Percentiles rank a stretch among this genome's conserved stretches.
Evolutionary conservation across 2,113 vertebrate species (phyloP).

Genomic region (Pteropus alecto): DNA sequence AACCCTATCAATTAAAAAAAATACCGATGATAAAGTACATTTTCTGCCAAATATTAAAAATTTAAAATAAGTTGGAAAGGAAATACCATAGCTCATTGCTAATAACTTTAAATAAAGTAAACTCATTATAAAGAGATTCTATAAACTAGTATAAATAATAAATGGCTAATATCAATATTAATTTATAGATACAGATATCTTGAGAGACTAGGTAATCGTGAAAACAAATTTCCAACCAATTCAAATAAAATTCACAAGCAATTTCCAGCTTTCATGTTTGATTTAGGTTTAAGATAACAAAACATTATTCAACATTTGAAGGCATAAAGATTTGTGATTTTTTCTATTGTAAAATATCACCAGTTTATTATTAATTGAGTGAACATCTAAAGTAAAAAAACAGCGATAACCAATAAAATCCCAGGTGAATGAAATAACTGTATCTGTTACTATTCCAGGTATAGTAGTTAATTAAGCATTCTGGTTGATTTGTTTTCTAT

Average conservation of each 20-base stretch:
- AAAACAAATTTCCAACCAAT: conserved; percentile 35
- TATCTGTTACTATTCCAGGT: not conserved
- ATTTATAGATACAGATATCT: not conserved
- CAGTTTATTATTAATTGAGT: not conserved
- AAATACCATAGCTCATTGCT: not conserved
- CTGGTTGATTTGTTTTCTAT: not conserved
- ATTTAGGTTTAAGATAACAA: not conserved
- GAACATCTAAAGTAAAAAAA: not conserved
- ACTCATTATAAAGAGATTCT: not conserved
- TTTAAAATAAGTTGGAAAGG: not conserved
- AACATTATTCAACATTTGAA: not conserved
- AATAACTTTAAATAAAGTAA: not conserved
- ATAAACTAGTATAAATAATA: not conserved
- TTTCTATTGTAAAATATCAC: not conserved
- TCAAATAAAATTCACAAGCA: not conserved
- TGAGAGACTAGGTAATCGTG: not conserved
- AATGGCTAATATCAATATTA: not conserved
- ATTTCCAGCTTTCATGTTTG: not conserved
- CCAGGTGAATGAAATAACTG: not conserved
- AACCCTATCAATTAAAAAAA: not conserved
- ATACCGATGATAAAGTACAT: not conserved
- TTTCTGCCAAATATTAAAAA: conserved; percentile 1
- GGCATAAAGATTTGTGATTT: not conserved
- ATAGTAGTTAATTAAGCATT: not conserved
- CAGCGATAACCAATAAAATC: not conserved